These are phyloP conservation scores for Antheraea pernyi DNA, from an alignment of 1,140 invertebrate genomes.

Conservation along the genomic window DNA sequence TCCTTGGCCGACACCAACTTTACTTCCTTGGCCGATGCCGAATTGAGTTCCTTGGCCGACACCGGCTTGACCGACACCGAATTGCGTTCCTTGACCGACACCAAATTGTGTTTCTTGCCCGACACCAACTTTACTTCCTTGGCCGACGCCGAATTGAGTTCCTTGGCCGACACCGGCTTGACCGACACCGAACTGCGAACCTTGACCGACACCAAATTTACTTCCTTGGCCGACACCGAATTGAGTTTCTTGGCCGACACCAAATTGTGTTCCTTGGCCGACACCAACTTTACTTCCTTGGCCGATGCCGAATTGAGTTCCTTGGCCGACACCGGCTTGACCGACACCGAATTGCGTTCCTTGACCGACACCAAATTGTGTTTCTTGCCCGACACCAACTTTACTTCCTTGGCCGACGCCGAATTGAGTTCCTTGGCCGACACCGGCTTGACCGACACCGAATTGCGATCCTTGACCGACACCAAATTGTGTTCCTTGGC, in stretches of 20 bases:
- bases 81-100: slow-evolving; percentile 19
- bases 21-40: slow-evolving; percentile 16
- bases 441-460: slow-evolving; percentile 8
- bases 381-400: slow-evolving; percentile 11
- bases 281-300: slow-evolving; percentile 4
- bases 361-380: slow-evolving; percentile 17
- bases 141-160: slow-evolving; percentile 13
- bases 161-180: slow-evolving; percentile 17
- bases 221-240: slow-evolving; percentile 10
- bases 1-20: slow-evolving; percentile 14
- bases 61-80: slow-evolving; percentile 6
- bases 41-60: slow-evolving; percentile 21
- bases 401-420: slow-evolving; percentile 18
- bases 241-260: neutral
- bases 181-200: slow-evolving; percentile 10
- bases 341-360: slow-evolving; percentile 15
- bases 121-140: slow-evolving; percentile 14
- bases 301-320: slow-evolving; percentile 13
- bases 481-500: slow-evolving; percentile 14
- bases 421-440: slow-evolving; percentile 19
- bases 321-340: slow-evolving; percentile 17
- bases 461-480: slow-evolving; percentile 20
- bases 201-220: slow-evolving; percentile 20
- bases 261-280: neutral
- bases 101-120: slow-evolving; percentile 14